Evolutionary conservation across 2,797 vertebrate genomes (phyloP).

Genomic region (Pyrocephalus nanus): DNA sequence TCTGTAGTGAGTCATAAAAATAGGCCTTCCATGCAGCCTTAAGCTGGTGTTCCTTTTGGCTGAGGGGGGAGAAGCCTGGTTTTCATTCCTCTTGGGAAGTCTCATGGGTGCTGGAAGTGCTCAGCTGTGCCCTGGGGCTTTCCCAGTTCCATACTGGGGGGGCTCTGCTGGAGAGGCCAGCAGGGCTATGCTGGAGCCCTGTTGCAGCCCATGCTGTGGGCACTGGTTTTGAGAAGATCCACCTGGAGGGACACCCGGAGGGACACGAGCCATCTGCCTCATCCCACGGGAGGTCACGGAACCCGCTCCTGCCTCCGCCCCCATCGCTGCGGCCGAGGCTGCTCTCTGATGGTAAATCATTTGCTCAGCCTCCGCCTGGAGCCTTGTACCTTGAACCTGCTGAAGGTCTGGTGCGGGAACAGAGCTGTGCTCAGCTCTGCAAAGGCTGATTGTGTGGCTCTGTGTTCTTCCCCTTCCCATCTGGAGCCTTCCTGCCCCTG

Average conservation of each 20-base stretch:
- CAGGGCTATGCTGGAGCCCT: neutral
- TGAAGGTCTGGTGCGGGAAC: neutral
- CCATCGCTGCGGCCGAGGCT: fast-evolving
- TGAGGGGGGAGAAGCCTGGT: neutral
- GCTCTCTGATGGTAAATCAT: neutral
- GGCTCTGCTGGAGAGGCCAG: fast-evolving
- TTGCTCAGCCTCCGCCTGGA: neutral
- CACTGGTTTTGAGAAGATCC: neutral
- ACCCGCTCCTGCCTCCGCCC: fast-evolving
- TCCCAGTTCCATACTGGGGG: fast-evolving
- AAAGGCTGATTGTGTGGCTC: neutral
- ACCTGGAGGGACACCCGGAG: neutral
- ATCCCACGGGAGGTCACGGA: fast-evolving
- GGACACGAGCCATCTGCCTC: neutral
- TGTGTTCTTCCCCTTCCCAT: neutral
- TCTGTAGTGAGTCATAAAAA: neutral
- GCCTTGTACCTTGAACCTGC: constrained; percentile 7
- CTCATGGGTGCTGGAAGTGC: neutral
- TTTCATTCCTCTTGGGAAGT: neutral
- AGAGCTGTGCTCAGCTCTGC: neutral
- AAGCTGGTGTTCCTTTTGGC: neutral
- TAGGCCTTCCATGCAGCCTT: neutral
- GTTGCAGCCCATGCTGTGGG: neutral
- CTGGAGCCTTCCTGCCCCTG: neutral
- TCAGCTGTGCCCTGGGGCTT: fast-evolving